Base-by-base conservation (phyloP, 2,797 vertebrate genomes). In the Tokudaia tokunoshimensis region DNA sequence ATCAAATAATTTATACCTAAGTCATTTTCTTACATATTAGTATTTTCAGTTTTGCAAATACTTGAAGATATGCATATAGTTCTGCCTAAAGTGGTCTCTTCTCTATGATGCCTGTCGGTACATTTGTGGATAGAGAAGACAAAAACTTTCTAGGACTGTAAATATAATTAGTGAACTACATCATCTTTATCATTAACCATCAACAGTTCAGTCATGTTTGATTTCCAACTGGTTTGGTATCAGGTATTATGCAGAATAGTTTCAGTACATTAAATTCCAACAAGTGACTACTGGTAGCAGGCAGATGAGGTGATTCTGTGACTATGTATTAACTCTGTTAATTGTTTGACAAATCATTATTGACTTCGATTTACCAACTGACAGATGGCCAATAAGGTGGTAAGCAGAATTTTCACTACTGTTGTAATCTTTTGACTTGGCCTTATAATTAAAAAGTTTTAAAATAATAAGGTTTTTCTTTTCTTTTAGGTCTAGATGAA, bases 261-360 rank as follows among this genome's bases (percentile, higher is more conserved):
- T 98, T 96, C 97, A 97, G 96, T 76, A 96, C 94, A 87, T 98
- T 97, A 96, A 97, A 97, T 97, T 92, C 95, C 97, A 96, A 92
- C 95, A 88, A 89, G 93, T 97, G 97, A 95, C 94, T 86, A 83
- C 95, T 94, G 88, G 79, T 91, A 95, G 96, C 1, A 93, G 91
- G 88, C 86, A 96, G 96, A 97, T 81, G 85, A 97, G 96, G 79
- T 92, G 97, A 89, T 92, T 96, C 93, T 96, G 96, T 96, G 97
- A 94, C 97, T 98, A 95, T 98, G 98, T 98, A 98, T 98, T 98
- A 98, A 96, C 95, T 97, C 97, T 91, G 97, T 97, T 99, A 98
- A 98, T 99, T 98, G 98, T 97, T 96, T 98, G 98, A 98, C 98
- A 98, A 98, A 96, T 98, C 52, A 0, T 98, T 98, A 98, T 94